Conservation (phyloP, 1,140 invertebrate species). For the Bicyclus anynana region DNA sequence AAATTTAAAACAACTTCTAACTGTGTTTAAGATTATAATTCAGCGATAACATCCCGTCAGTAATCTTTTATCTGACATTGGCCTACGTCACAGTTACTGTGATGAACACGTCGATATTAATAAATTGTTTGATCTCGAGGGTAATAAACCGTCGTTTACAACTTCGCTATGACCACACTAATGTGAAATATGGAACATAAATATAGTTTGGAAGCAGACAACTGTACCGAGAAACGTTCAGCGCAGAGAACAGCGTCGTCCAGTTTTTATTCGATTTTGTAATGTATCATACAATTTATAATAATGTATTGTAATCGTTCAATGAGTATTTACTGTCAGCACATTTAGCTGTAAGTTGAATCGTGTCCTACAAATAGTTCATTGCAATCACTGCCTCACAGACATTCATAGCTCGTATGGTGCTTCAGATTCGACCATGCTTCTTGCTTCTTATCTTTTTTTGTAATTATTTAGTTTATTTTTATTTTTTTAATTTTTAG, state of each 20-base stretch:
- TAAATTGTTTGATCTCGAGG: constrained; percentile 8
- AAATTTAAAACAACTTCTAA: not conserved
- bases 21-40: constrained; percentile 5
- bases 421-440: constrained; percentile 69
- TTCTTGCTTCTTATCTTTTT: constrained; percentile 64
- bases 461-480: constrained; percentile 36
- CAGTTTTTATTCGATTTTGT: not conserved
- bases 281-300: not conserved
- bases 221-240: not conserved
- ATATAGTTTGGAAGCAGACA: not conserved
- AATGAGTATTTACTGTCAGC: not conserved
- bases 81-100: constrained; percentile 7
- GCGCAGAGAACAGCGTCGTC: not conserved
- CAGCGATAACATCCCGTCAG: constrained; percentile 3
- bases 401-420: constrained; percentile 72
- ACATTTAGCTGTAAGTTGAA: not conserved
- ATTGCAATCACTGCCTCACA: constrained; percentile 75
- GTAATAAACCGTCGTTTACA: constrained; percentile 1
- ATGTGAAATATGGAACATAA: constrained; percentile 2
- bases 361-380: constrained; percentile 33
- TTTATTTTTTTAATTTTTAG: constrained; percentile 53
- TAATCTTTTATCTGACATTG: constrained; percentile 24
- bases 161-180: constrained; percentile 9
- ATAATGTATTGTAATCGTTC: not conserved
- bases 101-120: constrained; percentile 4